Evolutionary conservation across 2,797 vertebrate species (phyloP).

Genomic region (Schizothorax lantsangensis): DNA sequence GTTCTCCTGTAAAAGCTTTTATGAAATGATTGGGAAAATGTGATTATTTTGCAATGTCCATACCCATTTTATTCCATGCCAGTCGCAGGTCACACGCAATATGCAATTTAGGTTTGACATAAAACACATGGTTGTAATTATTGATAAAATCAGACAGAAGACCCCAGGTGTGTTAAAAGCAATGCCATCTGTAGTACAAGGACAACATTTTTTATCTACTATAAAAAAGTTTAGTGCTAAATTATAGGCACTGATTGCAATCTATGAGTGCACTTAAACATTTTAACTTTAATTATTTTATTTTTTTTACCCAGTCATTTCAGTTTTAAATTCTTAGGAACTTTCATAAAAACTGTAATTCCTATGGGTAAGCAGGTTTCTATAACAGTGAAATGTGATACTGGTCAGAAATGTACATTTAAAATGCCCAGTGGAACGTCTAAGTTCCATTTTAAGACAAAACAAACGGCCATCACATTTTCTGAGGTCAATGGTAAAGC

Average conservation of each 20-base stretch:
- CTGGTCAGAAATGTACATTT: neutral
- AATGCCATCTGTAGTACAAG: conserved; percentile 57
- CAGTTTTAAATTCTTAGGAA: neutral
- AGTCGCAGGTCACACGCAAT: conserved; percentile 7
- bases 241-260: neutral
- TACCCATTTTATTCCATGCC: neutral
- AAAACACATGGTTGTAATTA: conserved; percentile 44
- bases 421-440: conserved; percentile 1
- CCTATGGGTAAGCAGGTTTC: neutral
- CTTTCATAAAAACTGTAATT: neutral
- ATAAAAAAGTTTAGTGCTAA: conserved; percentile 48
- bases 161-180: conserved; percentile 41
- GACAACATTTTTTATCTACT: conserved; percentile 55
- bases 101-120: conserved; percentile 34
- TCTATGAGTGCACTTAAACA: conserved; percentile 6
- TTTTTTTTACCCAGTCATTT: neutral
- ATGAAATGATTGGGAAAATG: neutral
- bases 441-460: conserved; percentile 5
- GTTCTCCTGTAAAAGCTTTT: conserved; percentile 18
- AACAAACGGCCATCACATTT: neutral
- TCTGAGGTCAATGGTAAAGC: neutral
- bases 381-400: neutral
- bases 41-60: neutral
- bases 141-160: neutral
- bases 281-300: neutral